Conservation (phyloP, 1,140 invertebrate species). For the Zeugodacus cucurbitae region DNA sequence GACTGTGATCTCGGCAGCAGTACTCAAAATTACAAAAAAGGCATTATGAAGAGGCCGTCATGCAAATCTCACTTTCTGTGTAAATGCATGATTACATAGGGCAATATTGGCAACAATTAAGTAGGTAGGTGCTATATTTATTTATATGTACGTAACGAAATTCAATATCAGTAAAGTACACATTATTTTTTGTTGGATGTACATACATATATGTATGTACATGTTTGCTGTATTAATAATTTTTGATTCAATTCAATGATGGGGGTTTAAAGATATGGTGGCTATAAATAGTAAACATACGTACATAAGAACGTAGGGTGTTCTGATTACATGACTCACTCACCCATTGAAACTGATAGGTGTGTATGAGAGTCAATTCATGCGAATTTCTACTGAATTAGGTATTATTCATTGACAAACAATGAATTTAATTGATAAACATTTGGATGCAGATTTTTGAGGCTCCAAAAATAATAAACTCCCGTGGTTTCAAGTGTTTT, state of each 20-base stretch:
- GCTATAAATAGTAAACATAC: not conserved
- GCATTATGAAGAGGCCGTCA: too few species aligned
- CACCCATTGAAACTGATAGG: not conserved
- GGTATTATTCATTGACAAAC: constrained; percentile 19
- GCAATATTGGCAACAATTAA: too few species aligned
- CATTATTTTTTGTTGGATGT: not conserved
- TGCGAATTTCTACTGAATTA: not conserved
- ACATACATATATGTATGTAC: too few species aligned
- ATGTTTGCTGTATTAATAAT: too few species aligned
- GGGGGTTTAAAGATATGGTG: not conserved
- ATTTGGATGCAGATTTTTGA: not conserved
- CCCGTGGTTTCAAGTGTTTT: not conserved
- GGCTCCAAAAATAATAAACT: not conserved
- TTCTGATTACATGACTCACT: constrained; percentile 25
- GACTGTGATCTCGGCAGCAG: too few species aligned
- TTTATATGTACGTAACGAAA: not conserved
- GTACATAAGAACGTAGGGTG: not conserved
- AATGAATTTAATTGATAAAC: not conserved
- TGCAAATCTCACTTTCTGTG: too few species aligned
- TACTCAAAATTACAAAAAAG: too few species aligned
- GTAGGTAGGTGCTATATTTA: too few species aligned
- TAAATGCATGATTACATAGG: too few species aligned
- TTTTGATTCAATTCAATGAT: too few species aligned
- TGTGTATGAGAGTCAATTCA: not conserved
- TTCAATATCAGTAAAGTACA: not conserved